phyloP scores from a whole-genome alignment of 2,113 vertebrate species.

The Haemorhous mexicanus region DNA sequence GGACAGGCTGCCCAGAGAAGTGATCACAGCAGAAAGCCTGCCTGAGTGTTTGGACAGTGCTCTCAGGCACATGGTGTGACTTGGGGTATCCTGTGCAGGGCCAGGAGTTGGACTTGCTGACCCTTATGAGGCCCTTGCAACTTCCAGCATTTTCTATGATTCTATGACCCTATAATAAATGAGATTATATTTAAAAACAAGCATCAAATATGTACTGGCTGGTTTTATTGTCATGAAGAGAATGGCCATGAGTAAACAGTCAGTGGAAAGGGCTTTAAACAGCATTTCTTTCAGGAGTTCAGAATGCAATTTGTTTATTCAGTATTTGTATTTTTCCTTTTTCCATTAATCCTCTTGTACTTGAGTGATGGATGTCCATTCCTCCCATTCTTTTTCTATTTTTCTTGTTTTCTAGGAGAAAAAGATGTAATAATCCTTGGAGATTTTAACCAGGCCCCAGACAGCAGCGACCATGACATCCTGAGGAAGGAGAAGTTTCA shows the following conservation, averaged over 20 bases:
- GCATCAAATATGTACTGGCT: background rate
- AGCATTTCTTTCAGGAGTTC: background rate
- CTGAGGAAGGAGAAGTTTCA: constrained; percentile 88
- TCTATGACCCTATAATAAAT: background rate
- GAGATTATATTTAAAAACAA: background rate
- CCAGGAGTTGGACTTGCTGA: background rate
- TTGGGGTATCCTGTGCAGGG: background rate
- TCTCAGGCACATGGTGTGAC: background rate
- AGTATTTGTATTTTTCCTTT: background rate
- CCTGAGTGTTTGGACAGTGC: background rate
- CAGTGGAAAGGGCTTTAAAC: background rate
- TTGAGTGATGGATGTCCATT: background rate
- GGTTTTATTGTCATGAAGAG: background rate
- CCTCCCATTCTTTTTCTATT: background rate
- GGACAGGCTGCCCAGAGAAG: background rate
- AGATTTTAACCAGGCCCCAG: constrained; percentile 85
- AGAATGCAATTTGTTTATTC: background rate
- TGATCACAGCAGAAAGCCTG: background rate
- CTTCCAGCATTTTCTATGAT: background rate
- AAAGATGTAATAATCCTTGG: constrained; percentile 88
- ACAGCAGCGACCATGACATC: constrained; percentile 80
- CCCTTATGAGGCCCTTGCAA: background rate
- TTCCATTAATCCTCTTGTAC: background rate
- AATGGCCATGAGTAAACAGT: background rate
- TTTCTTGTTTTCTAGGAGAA: constrained; percentile 74